phyloP scores from a whole-genome alignment of 2,113 vertebrate genomes.

The Arizona elegans region DNA sequence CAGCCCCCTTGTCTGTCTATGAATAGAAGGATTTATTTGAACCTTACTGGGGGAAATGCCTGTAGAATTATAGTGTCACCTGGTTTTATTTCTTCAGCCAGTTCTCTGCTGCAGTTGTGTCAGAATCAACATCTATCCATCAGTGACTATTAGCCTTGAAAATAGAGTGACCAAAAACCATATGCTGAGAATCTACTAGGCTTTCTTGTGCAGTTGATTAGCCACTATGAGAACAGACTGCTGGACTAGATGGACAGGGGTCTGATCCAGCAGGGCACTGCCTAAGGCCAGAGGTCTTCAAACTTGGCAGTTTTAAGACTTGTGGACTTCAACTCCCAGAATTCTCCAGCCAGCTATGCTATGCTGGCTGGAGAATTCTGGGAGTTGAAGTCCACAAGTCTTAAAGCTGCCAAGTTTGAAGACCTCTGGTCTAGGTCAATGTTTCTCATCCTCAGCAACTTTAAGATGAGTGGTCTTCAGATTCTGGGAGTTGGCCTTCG shows the following conservation, averaged over 20 bases:
- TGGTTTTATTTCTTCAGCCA: neutral
- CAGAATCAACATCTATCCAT: neutral
- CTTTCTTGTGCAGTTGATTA: neutral
- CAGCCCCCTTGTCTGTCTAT: fast-evolving
- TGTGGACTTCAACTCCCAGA: no score
- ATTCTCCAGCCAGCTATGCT: no score
- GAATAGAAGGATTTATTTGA: neutral
- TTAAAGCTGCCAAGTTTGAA: no score
- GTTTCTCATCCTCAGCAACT: neutral
- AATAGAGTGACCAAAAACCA: neutral
- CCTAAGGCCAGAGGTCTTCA: neutral
- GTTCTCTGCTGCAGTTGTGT: neutral
- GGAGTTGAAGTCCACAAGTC: no score
- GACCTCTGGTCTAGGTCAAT: neutral
- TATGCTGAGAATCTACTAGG: no score
- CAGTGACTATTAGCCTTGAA: neutral
- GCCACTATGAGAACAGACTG: neutral
- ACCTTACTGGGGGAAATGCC: neutral
- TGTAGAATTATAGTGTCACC: neutral
- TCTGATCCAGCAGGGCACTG: neutral
- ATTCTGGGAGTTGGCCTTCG: neutral
- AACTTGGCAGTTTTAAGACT: no score
- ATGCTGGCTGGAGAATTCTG: no score
- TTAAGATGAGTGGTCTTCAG: neutral
- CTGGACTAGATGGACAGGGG: neutral